Conservation (phyloP, 1,140 invertebrate species). For the Thaumetopoea pityocampa region DNA sequence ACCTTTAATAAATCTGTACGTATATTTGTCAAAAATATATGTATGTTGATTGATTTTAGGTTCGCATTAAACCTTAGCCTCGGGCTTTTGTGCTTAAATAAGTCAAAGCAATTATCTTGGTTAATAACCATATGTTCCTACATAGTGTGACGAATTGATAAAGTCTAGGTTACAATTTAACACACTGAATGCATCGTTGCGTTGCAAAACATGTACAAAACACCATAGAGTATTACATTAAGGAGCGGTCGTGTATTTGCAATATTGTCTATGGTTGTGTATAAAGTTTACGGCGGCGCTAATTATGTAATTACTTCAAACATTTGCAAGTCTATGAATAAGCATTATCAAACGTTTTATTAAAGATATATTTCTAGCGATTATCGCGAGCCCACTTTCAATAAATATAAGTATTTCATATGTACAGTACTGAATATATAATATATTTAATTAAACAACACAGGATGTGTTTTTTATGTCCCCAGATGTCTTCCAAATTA, state of each 20-base stretch:
- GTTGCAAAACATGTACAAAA: conserved; percentile 18
- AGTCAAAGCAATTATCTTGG: conserved; percentile 4
- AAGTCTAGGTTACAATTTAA: not conserved
- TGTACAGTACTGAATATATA: too few relatives aligned
- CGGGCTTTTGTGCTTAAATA: not conserved
- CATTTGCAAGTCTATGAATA: too few relatives aligned
- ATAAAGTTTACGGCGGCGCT: conserved; percentile 17
- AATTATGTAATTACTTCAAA: conserved; percentile 18
- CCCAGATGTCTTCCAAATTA: too few relatives aligned
- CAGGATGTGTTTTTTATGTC: too few relatives aligned
- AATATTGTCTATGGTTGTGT: conserved; percentile 11
- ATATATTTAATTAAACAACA: too few relatives aligned
- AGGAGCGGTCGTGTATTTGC: not conserved
- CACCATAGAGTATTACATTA: conserved; percentile 8
- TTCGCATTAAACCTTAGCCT: conserved; percentile 7
- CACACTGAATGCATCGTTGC: conserved; percentile 6
- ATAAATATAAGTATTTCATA: too few relatives aligned
- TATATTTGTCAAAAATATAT: conserved; percentile 1
- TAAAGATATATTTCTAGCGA: not conserved
- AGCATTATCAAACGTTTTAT: conserved; percentile 1
- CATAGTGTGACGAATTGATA: not conserved
- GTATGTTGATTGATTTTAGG: conserved; percentile 1
- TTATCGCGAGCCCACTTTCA: not conserved
- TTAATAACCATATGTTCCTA: conserved; percentile 7
- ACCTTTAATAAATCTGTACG: too few relatives aligned